These are phyloP conservation scores for Idaea dimidiata DNA, from an alignment of 2,888 invertebrate species.

Conservation along the genomic window DNA sequence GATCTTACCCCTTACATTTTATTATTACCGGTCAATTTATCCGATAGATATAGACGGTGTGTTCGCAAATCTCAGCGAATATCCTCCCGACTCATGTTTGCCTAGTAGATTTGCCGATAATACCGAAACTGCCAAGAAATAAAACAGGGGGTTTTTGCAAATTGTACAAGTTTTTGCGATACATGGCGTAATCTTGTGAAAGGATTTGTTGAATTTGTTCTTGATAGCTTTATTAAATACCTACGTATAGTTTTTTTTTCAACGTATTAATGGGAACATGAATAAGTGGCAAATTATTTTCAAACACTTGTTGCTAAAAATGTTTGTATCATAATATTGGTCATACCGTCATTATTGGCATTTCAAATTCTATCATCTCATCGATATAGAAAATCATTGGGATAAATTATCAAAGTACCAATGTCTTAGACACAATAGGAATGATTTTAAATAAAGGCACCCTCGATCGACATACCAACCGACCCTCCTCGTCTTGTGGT, in stretches of 20 bases:
- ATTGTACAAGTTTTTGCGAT: conserved; percentile 1
- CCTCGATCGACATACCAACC: conserved; percentile 62
- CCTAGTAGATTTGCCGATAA: conserved; percentile 72
- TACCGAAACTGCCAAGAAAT: conserved; percentile 56
- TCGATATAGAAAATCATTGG: conserved; percentile 16
- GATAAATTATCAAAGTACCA: conserved; percentile 36
- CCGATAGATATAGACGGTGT: conserved; percentile 47
- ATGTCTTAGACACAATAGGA: conserved; percentile 63
- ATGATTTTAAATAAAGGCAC: conserved; percentile 70
- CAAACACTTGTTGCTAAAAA: no score
- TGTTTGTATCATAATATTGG: no score
- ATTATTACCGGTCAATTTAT: conserved; percentile 81
- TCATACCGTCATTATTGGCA: background rate
- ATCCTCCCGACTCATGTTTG: conserved; percentile 60
- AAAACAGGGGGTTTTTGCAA: conserved; percentile 55
- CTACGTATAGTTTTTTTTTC: background rate
- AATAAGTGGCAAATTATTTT: no score
- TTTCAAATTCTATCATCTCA: conserved; percentile 9
- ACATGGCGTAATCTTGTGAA: background rate
- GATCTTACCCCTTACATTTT: conserved; percentile 81
- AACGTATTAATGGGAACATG: no score
- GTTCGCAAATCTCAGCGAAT: conserved; percentile 74
- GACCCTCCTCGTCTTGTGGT: conserved; percentile 51
- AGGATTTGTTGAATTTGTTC: conserved; percentile 14
- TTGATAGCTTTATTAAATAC: conserved; percentile 8